Evolutionary conservation across 2,888 invertebrate genomes (phyloP), one percentile per base, ranked within the genome.

Genomic region (Ariolimax columbianus): DNA sequence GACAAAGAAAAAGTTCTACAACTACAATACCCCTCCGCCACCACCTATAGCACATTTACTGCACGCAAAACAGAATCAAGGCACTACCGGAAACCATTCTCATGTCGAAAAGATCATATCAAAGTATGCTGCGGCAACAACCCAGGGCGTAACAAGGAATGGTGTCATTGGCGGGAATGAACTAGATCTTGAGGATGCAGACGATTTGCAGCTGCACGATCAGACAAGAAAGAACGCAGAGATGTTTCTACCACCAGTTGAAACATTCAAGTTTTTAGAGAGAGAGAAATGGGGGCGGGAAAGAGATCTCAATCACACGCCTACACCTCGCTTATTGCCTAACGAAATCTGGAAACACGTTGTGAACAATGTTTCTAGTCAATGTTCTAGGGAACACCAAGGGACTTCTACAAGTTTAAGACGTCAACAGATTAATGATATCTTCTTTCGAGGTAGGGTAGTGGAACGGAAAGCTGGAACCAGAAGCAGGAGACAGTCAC

Each of bases 1-100:
- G 55, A 88, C 89, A 43, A 92, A 92, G 78, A 79, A 87, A 47
- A 87, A 87, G n/a, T 88, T 86, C 70, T 91, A 90, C 86, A 86
- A 86, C 47, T 38, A 70, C 40, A 81, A 55, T 1, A 72, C 86
- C n/a, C 80, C 80, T 6, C 40, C 86, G 11, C 80, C 83, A 17
- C 43, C 73, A 9, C 82, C 73, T 9, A 55, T 55, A 55, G 11
- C 73, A 30, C 1, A 17, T 6, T 11, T 66, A 7, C 72, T 43
- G 72, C 43, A 73, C n/a, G 26, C 73, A 43, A 73, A 43, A 43
- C n/a, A 0, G 11, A 75, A 23, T 7, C 11, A 73, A 7, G 38
- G 26, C 43, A 51, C 17, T 19, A 19, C 75, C 17, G 51, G 75
- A 33, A 30, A 51, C 23, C 47, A 47, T 4, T 2, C 26, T 3